Evolutionary conservation across 1,140 invertebrate species (phyloP), one percentile per base, ranked within the genome.

Genomic region (Listronotus oregonensis): DNA sequence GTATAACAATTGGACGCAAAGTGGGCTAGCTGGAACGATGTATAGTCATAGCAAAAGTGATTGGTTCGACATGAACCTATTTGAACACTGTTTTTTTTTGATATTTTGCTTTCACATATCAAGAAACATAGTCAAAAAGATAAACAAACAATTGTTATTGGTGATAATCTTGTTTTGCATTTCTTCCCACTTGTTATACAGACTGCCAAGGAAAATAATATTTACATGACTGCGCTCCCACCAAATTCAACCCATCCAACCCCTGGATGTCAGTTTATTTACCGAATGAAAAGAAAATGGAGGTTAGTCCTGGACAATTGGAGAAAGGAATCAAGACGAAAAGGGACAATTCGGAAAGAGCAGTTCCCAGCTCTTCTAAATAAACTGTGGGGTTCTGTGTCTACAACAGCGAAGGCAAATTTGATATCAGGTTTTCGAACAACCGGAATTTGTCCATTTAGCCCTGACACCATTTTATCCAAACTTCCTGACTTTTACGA

Each of bases 161-260:
- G n/a, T n/a, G n/a, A n/a, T n/a, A n/a, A n/a, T n/a, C n/a, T n/a
- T n/a, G n/a, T n/a, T n/a, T n/a, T n/a, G n/a, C n/a, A n/a, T n/a
- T n/a, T n/a, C n/a, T n/a, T n/a, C n/a, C n/a, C n/a, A n/a, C n/a
- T n/a, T n/a, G n/a, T n/a, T n/a, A n/a, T n/a, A n/a, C n/a, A n/a
- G n/a, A n/a, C n/a, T n/a, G n/a, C n/a, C n/a, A n/a, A 39, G 37
- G 37, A 39, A 39, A 39, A 39, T 39, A 39, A 39, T 39, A 39
- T 39, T 8, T 39, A 8, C 37, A 39, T 39, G 37, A 39, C 37
- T 39, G 7, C 37, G 12, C 37, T 6, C 37, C 37, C 37, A 39
- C 7, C 37, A 39, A 39, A 39, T 39, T 39, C 37, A 39, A 39
- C 7, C 12, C 37, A 39, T 39, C 37, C 37, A 39, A 39, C 37